Percentiles rank a stretch among this genome's conserved stretches.
These are phyloP conservation scores for Syrphus vitripennis DNA, from an alignment of 2,888 invertebrate species.

Conservation along the genomic window DNA sequence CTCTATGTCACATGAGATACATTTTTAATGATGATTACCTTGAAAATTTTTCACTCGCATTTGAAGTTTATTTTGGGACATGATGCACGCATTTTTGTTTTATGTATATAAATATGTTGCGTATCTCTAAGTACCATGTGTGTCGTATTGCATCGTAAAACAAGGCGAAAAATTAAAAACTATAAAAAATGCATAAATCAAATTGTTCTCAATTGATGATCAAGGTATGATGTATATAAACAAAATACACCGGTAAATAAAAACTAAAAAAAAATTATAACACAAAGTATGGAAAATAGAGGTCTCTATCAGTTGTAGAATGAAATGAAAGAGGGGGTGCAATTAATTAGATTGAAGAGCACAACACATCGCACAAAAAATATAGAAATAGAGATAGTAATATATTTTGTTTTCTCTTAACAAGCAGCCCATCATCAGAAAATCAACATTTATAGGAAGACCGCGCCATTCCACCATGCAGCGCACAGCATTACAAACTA, in stretches of 20 bases:
- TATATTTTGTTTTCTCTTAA: not conserved
- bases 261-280: not conserved
- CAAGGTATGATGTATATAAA: slow-evolving; percentile 41
- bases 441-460: not conserved
- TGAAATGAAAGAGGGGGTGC: not conserved
- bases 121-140: not conserved
- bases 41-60: slow-evolving; percentile 41
- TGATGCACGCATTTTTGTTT: not conserved
- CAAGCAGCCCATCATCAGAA: not conserved
- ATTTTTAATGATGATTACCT: slow-evolving; percentile 62
- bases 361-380: not conserved
- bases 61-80: slow-evolving; percentile 53
- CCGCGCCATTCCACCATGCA: too few species aligned
- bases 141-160: not conserved
- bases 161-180: slow-evolving; percentile 35
- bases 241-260: slow-evolving; percentile 40
- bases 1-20: slow-evolving; percentile 56
- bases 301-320: not conserved
- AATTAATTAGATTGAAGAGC: slow-evolving; percentile 58
- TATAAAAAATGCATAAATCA: slow-evolving; percentile 62
- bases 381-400: too few species aligned
- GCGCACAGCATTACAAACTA: not conserved
- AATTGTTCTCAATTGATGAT: slow-evolving; percentile 58
- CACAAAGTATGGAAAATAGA: not conserved
- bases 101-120: not conserved